These are phyloP conservation scores for Aramus guarauna DNA, from an alignment of 2,113 vertebrate species.

Conservation along the genomic window DNA sequence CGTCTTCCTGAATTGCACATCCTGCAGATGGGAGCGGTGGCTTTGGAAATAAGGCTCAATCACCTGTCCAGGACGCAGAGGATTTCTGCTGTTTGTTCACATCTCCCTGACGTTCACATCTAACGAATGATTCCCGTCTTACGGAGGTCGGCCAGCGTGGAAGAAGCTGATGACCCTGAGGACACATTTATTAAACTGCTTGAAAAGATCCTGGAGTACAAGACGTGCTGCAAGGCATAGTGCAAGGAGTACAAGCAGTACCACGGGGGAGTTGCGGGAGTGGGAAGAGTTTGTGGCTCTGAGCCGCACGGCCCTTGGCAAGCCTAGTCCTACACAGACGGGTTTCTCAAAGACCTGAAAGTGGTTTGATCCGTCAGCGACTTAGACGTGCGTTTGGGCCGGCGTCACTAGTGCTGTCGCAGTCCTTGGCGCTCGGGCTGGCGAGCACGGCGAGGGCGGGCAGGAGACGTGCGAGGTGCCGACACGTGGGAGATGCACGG, in stretches of 20 bases:
- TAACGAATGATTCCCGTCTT: background rate
- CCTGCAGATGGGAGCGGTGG: background rate
- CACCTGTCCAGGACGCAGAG: background rate
- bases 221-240: too few species aligned
- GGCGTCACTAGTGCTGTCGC: fast-evolving
- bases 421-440: fast-evolving
- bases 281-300: background rate
- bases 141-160: background rate
- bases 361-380: too few species aligned
- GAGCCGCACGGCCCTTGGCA: background rate
- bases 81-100: background rate
- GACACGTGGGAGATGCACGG: background rate
- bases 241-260: too few species aligned
- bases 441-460: background rate
- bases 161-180: background rate
- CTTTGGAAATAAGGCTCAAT: background rate
- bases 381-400: background rate
- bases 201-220: background rate
- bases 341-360: background rate
- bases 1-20: too few species aligned
- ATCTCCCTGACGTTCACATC: fast-evolving
- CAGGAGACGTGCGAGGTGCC: background rate
- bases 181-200: background rate
- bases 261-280: background rate
- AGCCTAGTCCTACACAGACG: background rate